phyloP scores from a whole-genome alignment of 2,797 vertebrate species.

The Eospalax fontanierii region DNA sequence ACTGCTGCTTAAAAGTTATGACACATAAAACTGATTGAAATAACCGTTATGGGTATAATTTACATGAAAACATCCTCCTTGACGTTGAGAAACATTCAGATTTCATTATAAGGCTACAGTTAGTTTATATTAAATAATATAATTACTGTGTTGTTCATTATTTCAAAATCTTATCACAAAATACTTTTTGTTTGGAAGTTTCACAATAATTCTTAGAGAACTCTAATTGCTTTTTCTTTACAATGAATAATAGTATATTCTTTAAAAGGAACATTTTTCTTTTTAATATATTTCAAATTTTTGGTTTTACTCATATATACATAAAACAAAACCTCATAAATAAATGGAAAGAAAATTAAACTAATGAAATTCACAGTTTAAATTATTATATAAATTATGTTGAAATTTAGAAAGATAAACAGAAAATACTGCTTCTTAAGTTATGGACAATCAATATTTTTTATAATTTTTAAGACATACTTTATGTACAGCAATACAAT shows the following conservation, averaged over 20 bases:
- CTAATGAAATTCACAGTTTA: background rate
- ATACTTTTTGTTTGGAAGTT: background rate
- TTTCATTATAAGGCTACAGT: background rate
- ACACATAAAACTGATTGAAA: background rate
- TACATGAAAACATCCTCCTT: background rate
- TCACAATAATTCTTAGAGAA: background rate
- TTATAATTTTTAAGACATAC: too few species aligned
- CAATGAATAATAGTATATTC: background rate
- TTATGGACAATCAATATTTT: background rate
- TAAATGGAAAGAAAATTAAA: background rate
- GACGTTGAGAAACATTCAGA: background rate
- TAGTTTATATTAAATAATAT: background rate
- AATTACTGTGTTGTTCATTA: background rate
- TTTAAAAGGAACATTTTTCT: background rate
- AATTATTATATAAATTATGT: background rate
- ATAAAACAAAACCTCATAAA: too few species aligned
- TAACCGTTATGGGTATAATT: background rate
- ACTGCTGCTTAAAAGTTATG: background rate
- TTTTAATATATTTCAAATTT: background rate
- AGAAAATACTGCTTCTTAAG: background rate
- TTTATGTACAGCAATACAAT: too few species aligned
- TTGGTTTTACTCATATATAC: background rate
- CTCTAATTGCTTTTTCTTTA: background rate
- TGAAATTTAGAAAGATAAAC: background rate
- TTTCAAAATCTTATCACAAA: background rate